These are phyloP conservation scores for Tachina grossa DNA, from an alignment of 2,888 invertebrate species.

Conservation along the genomic window DNA sequence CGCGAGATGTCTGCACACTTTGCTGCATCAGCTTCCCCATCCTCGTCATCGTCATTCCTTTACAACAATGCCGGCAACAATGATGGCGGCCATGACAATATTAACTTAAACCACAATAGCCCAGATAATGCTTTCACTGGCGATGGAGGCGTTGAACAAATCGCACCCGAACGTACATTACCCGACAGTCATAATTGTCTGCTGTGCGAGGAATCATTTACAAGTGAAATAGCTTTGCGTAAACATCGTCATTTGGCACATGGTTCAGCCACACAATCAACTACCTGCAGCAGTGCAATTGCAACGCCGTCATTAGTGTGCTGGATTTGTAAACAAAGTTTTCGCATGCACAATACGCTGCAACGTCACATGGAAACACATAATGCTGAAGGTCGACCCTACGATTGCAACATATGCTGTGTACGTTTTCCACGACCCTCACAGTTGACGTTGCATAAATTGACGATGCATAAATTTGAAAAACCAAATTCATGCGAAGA, in stretches of 20 bases:
- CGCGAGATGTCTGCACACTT: conserved; percentile 61
- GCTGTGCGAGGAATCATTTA: conserved; percentile 78
- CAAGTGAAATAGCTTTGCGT: conserved; percentile 77
- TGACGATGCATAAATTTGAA: conserved; percentile 79
- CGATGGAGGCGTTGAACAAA: conserved; percentile 48
- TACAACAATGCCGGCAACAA: conserved; percentile 39
- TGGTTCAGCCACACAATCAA: conserved; percentile 74
- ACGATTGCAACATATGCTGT: conserved; percentile 77
- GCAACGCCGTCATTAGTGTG: conserved; percentile 77
- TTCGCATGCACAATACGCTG: conserved; percentile 78
- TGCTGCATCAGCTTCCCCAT: conserved; percentile 32
- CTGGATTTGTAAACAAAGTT: conserved; percentile 78
- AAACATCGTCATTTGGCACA: conserved; percentile 78
- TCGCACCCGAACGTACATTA: conserved; percentile 70
- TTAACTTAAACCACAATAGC: conserved; percentile 46
- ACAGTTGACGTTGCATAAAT: conserved; percentile 79
- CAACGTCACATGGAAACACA: conserved; percentile 81
- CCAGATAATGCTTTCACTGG: conserved; percentile 47
- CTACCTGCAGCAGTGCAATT: conserved; percentile 17
- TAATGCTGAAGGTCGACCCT: conserved; percentile 79
- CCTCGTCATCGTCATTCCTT: conserved; percentile 22
- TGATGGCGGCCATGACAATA: conserved; percentile 35
- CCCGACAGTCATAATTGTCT: conserved; percentile 76
- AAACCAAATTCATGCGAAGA: conserved; percentile 78
- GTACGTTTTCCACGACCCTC: conserved; percentile 79